These are phyloP conservation scores for Ochropacha duplaris DNA, from an alignment of 2,888 invertebrate species.

Conservation along the genomic window DNA sequence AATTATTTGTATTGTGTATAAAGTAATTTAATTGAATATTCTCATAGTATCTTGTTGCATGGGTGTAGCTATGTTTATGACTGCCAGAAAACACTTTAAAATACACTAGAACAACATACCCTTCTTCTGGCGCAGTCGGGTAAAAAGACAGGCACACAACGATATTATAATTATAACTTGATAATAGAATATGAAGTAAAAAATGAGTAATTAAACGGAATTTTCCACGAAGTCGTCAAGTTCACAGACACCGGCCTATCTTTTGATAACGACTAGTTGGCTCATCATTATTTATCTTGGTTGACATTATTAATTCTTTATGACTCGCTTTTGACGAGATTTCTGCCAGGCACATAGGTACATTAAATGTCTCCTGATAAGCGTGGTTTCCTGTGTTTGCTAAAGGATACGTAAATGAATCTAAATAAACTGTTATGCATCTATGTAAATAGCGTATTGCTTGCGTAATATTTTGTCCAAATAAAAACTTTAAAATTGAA, in stretches of 20 bases:
- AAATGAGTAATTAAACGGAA: conserved; percentile 46
- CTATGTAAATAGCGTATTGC: background rate
- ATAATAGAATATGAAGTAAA: conserved; percentile 6
- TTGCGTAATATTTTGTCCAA: background rate
- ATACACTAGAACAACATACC: no score
- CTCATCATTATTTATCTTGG: conserved; percentile 29
- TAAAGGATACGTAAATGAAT: background rate
- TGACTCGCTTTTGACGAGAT: conserved; percentile 14
- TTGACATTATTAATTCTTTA: conserved; percentile 11
- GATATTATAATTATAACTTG: background rate
- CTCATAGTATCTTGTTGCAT: no score
- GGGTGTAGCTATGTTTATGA: no score
- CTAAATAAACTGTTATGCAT: background rate
- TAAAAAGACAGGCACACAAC: background rate
- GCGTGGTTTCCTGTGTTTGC: background rate
- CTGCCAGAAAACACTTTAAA: no score
- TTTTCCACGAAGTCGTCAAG: conserved; percentile 43
- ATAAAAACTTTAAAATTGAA: no score
- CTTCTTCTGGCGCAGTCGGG: no score
- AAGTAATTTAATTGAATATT: background rate
- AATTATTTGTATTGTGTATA: conserved; percentile 24
- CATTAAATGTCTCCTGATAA: conserved; percentile 12
- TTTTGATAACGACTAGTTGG: conserved; percentile 12
- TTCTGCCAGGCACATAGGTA: conserved; percentile 11
- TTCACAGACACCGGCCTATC: conserved; percentile 2